phyloP scores from a whole-genome alignment of 35 echinoderm and acorn worm species.

The Chiridota heheva region DNA sequence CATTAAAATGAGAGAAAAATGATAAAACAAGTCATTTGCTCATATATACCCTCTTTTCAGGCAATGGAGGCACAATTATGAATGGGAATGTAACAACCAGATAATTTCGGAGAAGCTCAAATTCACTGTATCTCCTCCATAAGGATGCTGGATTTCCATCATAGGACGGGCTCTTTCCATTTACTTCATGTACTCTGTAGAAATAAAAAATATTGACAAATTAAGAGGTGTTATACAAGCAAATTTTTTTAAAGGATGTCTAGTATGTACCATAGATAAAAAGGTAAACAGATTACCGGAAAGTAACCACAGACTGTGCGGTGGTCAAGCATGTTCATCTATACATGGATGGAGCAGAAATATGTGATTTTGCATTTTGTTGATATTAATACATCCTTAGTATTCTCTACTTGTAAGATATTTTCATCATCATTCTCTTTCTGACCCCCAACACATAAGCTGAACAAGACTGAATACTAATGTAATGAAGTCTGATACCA shows the following conservation, averaged over 20 bases:
- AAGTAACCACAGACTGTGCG: not conserved
- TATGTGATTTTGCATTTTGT: no score
- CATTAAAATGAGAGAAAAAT: no score
- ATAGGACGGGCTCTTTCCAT: slow-evolving; percentile 45
- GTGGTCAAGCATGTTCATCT: not conserved
- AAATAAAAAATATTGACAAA: not conserved
- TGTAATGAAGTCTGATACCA: no score
- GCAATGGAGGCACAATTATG: slow-evolving; percentile 89
- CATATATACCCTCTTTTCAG: slow-evolving; percentile 90
- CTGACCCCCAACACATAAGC: no score
- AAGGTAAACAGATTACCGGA: not conserved
- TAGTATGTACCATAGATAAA: not conserved
- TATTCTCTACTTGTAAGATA: no score
- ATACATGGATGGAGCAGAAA: not conserved
- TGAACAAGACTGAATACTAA: no score
- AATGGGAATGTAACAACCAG: slow-evolving; percentile 82
- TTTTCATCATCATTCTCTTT: no score
- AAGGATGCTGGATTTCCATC: slow-evolving; percentile 65
- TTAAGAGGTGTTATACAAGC: not conserved
- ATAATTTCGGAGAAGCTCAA: slow-evolving; percentile 96
- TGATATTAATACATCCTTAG: no score
- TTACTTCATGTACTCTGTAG: slow-evolving; percentile 64
- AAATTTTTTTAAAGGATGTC: not conserved
- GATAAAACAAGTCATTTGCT: no score
- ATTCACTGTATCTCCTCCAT: slow-evolving; percentile 99